Conservation (phyloP, 2,113 vertebrate species). For the Synchiropus splendidus region DNA sequence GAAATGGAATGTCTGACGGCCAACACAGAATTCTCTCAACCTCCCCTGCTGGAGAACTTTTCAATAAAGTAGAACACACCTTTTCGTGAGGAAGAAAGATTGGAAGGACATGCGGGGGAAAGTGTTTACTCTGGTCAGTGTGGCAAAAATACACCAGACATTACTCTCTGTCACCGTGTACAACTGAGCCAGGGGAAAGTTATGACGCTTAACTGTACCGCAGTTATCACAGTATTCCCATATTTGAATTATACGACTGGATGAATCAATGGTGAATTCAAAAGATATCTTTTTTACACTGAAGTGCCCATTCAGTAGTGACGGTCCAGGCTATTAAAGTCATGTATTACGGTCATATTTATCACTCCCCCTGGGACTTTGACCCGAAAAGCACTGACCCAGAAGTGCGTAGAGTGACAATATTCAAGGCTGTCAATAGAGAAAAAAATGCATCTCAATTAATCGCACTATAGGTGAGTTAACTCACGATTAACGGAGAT, state of each 20-base stretch:
- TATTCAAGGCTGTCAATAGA: too few species aligned
- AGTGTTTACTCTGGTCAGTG: constrained; percentile 17
- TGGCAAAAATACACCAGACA: constrained; percentile 32
- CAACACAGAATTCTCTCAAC: constrained; percentile 6
- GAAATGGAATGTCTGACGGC: constrained; percentile 57
- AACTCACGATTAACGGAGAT: too few species aligned
- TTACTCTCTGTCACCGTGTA: constrained; percentile 33
- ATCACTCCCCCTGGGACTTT: too few species aligned
- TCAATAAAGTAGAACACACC: constrained; percentile 2
- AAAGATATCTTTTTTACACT: constrained; percentile 48
- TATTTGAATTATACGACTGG: constrained; percentile 76
- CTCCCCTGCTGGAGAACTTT: constrained; percentile 2
- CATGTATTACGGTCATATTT: too few species aligned
- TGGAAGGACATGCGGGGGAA: too few species aligned
- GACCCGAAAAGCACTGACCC: too few species aligned
- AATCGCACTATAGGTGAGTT: too few species aligned
- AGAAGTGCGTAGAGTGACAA: too few species aligned
- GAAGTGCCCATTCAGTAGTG: constrained; percentile 15
- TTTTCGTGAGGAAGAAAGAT: not conserved
- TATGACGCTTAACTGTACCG: constrained; percentile 64
- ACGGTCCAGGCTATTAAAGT: too few species aligned
- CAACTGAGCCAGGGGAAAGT: constrained; percentile 59
- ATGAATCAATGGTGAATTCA: constrained; percentile 76
- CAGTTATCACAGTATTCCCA: constrained; percentile 73
- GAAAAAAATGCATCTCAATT: too few species aligned